Conservation (phyloP, 2,888 invertebrate species). For the Lycophotia porphyrea region DNA sequence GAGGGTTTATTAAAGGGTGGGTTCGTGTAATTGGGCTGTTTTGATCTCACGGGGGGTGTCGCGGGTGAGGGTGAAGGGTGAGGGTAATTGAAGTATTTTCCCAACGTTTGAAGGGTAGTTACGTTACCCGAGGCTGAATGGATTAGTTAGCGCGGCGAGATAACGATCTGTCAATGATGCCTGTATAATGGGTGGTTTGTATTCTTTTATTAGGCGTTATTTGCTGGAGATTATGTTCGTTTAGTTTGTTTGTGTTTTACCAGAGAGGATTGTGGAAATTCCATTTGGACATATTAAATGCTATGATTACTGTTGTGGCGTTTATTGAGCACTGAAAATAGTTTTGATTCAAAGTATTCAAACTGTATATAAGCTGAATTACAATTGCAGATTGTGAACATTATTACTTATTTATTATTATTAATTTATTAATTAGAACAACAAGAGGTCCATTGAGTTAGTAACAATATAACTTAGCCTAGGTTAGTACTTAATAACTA, state of each 20-base stretch:
- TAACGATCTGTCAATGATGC: conserved; percentile 82
- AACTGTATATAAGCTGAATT: not conserved
- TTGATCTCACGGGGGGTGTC: conserved; percentile 77
- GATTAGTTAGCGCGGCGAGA: conserved; percentile 85
- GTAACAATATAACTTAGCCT: no score
- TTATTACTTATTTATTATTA: no score
- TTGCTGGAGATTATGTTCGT: conserved; percentile 62
- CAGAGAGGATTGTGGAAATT: conserved; percentile 40
- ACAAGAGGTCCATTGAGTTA: no score
- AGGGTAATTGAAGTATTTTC: conserved; percentile 87
- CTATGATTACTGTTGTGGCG: conserved; percentile 30
- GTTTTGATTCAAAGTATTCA: conserved; percentile 12
- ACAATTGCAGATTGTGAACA: no score
- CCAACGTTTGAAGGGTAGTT: conserved; percentile 84
- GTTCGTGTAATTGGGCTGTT: conserved; percentile 87
- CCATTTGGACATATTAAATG: conserved; percentile 25
- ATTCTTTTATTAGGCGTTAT: conserved; percentile 63
- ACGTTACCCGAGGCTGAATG: conserved; percentile 79
- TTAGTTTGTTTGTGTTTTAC: conserved; percentile 61
- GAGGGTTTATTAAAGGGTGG: conserved; percentile 86
- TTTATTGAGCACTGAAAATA: conserved; percentile 1
- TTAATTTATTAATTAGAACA: no score
- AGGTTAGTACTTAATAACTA: no score
- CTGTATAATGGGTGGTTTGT: conserved; percentile 69
- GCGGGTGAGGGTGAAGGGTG: conserved; percentile 57